Base-by-base conservation (phyloP, 2,113 vertebrate genomes). In the Scomber scombrus region DNA sequence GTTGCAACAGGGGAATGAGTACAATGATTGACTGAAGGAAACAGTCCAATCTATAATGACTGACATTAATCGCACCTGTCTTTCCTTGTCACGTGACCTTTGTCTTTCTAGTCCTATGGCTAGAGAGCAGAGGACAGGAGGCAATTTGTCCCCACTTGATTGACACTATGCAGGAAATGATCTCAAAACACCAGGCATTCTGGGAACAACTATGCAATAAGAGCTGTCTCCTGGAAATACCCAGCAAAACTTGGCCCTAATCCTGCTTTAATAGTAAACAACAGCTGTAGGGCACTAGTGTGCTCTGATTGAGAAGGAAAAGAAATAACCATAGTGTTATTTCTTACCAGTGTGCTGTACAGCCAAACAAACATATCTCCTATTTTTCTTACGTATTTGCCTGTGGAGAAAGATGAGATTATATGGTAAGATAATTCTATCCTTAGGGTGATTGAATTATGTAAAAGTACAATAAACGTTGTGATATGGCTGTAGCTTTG, bases 201-300 rank as follows among this genome's bases (percentile, higher is more conserved):
- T 80, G 79, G 78, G 71, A 79, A 88, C 70, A 77, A 82, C 55
- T 60, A 65, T 78, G 50, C 21, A 60, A 83, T 76, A 66, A 19
- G 62, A 19, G 78, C 54, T 11, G 23, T 72, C 75, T 80, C 71
- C 68, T 75, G 70, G 54, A 89, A 79, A 73, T 58, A 67, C 57
- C 56, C 52, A n/a, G 68, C 43, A 50, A 85, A 87, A 58, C 61
- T 70, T 89, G 84, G 73, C 81, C 54, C 19, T 87, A 86, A 92
- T 92, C 82, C 89, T 52, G 75, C 76, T 79, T 78, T 69, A 80
- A 74, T 76, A 87, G 85, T 91, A 89, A 93, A 91, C 86, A 91
- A 83, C 86, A 90, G 90, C 84, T 91, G 83, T 75, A 85, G 69
- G 85, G 67, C 75, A 69, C 15, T 52, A 57, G 52, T 73, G 34